Percentiles rank a stretch among this genome's conserved stretches.
Conservation (phyloP, 2,113 vertebrate species). For the Nipponia nippon region DNA sequence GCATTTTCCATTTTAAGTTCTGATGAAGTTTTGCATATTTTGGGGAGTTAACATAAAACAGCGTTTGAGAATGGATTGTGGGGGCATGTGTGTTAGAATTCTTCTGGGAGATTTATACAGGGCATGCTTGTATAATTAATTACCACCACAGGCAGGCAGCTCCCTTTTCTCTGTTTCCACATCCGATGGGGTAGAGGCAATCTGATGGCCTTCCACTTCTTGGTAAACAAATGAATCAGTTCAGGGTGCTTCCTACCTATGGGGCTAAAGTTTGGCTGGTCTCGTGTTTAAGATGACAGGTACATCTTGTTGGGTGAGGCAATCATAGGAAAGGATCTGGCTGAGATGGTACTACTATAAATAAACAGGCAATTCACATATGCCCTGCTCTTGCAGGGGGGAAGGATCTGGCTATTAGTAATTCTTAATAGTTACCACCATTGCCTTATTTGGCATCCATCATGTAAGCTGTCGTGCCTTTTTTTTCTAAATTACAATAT, state of each 20-base stretch:
- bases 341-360: neutral
- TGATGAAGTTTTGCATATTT: neutral
- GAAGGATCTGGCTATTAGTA: neutral
- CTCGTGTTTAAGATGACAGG: neutral
- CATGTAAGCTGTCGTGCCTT: neutral
- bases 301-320: neutral
- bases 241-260: neutral
- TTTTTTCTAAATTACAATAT: neutral
- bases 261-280: neutral
- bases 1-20: neutral
- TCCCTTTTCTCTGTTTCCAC: neutral
- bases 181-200: neutral
- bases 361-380: neutral
- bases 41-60: neutral
- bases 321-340: neutral
- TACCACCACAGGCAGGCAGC: neutral
- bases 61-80: neutral
- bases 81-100: neutral
- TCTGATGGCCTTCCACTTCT: neutral
- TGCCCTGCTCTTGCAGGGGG: neutral
- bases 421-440: neutral
- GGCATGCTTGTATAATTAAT: neutral
- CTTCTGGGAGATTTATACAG: neutral
- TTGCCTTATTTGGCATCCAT: neutral
- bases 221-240: neutral